Evolutionary conservation across 2,888 invertebrate genomes (phyloP).

Genomic region (Pogonocherus hispidulus): DNA sequence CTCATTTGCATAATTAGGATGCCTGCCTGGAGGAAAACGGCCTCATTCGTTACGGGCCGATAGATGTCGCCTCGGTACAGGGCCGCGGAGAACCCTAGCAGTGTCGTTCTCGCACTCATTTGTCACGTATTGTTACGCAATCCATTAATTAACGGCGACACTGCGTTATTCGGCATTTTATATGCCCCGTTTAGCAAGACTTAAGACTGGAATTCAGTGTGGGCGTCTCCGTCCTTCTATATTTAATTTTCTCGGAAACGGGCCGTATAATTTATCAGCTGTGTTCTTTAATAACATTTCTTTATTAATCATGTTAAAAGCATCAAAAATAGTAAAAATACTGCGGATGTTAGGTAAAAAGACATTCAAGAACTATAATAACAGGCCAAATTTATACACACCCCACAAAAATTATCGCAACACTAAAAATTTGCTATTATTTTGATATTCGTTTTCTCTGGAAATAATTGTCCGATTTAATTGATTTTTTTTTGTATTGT

Average conservation of each 20-base stretch:
- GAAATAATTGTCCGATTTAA: no score
- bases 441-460: no score
- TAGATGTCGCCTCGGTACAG: background rate
- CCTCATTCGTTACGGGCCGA: background rate
- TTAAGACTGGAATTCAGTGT: background rate
- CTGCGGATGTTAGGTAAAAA: no score
- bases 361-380: no score
- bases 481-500: no score
- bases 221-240: background rate
- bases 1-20: background rate
- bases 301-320: no score
- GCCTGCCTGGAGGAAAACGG: background rate
- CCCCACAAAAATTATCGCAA: no score
- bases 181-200: background rate
- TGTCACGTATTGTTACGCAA: slow-evolving; percentile 4
- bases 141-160: slow-evolving; percentile 3
- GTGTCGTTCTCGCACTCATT: background rate
- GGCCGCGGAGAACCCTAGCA: background rate
- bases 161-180: background rate
- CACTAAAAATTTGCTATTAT: no score
- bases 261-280: background rate
- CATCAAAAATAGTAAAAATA: no score
- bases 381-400: no score
- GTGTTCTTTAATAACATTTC: background rate
- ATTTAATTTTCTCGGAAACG: background rate